Evolutionary conservation across 2,888 invertebrate genomes (phyloP).

Genomic region (Pristionchus entomophagus): DNA sequence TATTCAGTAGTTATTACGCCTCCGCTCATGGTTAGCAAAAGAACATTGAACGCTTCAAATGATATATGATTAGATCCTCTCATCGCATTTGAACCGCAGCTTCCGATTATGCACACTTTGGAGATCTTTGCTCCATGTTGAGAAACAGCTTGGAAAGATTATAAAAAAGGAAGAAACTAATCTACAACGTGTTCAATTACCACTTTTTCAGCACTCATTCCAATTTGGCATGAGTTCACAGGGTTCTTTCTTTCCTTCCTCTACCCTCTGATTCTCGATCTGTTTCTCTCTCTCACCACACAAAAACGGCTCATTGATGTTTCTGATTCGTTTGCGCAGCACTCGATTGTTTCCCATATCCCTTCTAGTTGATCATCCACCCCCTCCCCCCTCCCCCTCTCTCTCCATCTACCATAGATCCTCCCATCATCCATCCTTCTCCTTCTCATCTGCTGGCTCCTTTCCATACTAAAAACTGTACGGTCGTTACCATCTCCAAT

Average conservation of each 20-base stretch:
- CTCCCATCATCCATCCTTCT: not conserved
- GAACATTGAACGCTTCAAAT: too few species aligned
- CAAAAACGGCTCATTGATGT: too few species aligned
- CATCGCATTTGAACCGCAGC: not conserved
- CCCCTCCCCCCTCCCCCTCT: too few species aligned
- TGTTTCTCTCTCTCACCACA: too few species aligned
- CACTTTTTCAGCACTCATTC: not conserved
- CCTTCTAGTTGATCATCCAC: not conserved
- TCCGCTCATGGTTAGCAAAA: too few species aligned
- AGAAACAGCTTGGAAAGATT: not conserved
- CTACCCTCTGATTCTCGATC: too few species aligned
- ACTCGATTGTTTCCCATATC: not conserved
- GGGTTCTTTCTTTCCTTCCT: not conserved
- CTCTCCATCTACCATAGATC: not conserved
- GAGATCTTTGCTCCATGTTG: not conserved
- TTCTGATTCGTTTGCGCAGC: not conserved
- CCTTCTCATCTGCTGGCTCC: not conserved
- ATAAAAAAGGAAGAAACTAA: not conserved
- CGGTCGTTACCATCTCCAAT: slow-evolving; percentile 22
- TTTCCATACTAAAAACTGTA: not conserved
- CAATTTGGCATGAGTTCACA: not conserved
- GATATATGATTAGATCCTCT: too few species aligned
- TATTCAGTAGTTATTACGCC: too few species aligned
- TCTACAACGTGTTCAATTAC: slow-evolving; percentile 11
- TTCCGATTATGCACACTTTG: not conserved